These are phyloP conservation scores for Hemistola chrysoprasaria DNA, from an alignment of 2,888 invertebrate genomes.

Conservation along the genomic window DNA sequence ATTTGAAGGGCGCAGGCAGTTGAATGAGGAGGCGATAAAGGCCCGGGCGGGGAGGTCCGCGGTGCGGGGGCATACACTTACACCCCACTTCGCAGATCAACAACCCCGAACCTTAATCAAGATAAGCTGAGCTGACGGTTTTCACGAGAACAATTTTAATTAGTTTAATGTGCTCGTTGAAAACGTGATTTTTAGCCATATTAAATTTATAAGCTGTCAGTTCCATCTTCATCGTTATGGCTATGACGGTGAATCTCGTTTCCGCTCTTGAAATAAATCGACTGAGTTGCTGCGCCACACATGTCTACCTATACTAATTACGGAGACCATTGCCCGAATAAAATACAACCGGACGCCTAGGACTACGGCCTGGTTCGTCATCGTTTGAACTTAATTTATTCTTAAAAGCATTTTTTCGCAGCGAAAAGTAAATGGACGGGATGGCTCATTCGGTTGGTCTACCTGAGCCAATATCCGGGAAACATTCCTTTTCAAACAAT, in stretches of 20 bases:
- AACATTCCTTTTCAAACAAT: slow-evolving; percentile 2
- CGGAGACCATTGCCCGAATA: slow-evolving; percentile 47
- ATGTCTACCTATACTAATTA: slow-evolving; percentile 40
- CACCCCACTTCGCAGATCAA: slow-evolving; percentile 66
- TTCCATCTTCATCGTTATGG: slow-evolving; percentile 26
- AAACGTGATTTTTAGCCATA: slow-evolving; percentile 23
- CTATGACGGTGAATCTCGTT: slow-evolving; percentile 37
- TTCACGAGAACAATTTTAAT: slow-evolving; percentile 52
- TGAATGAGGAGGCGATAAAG: slow-evolving; percentile 60
- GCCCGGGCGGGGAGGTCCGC: slow-evolving; percentile 44
- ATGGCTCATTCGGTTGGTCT: slow-evolving; percentile 28
- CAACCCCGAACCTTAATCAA: slow-evolving; percentile 72
- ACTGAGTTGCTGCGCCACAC: slow-evolving; percentile 28
- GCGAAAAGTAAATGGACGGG: slow-evolving; percentile 34
- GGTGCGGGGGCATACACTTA: slow-evolving; percentile 33
- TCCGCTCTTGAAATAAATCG: slow-evolving; percentile 43
- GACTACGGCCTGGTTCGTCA: slow-evolving; percentile 37
- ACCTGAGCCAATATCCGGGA: slow-evolving; percentile 11
- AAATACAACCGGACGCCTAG: slow-evolving; percentile 46
- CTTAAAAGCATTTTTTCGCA: slow-evolving; percentile 54
- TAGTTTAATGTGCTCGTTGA: slow-evolving; percentile 40
- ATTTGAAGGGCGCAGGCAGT: slow-evolving; percentile 62
- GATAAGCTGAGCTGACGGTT: slow-evolving; percentile 59
- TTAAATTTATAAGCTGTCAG: slow-evolving; percentile 33
- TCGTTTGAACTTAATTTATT: slow-evolving; percentile 52